These are phyloP conservation scores for Seriola aureovittata DNA, from an alignment of 2,113 vertebrate genomes.

Conservation along the genomic window DNA sequence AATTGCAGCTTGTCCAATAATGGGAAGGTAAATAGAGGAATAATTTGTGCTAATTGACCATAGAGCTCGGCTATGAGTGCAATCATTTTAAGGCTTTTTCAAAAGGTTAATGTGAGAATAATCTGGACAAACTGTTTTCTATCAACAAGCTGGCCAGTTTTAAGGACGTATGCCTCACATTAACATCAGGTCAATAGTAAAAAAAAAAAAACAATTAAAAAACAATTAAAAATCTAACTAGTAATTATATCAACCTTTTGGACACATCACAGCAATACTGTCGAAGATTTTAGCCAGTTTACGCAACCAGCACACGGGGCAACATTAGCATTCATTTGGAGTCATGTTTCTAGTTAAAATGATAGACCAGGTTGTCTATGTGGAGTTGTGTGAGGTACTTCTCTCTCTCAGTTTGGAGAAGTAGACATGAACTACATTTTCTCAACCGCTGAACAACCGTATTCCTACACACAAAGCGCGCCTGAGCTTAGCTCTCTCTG, in stretches of 20 bases:
- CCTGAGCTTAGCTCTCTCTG: too few relatives aligned
- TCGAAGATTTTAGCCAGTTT: neutral
- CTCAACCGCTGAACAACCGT: too few relatives aligned
- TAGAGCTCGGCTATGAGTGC: slow-evolving; percentile 11
- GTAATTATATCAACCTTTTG: slow-evolving; percentile 12
- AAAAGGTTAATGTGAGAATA: slow-evolving; percentile 57
- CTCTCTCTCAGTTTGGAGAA: too few relatives aligned
- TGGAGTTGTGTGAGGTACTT: too few relatives aligned
- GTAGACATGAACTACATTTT: too few relatives aligned
- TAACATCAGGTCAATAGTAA: slow-evolving; percentile 8
- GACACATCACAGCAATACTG: neutral
- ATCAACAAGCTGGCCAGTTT: slow-evolving; percentile 28
- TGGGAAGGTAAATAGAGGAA: slow-evolving; percentile 19
- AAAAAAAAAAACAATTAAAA: neutral
- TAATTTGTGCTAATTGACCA: slow-evolving; percentile 36
- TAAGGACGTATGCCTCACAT: slow-evolving; percentile 14
- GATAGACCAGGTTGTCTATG: too few relatives aligned
- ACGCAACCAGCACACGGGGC: neutral
- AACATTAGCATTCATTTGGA: neutral
- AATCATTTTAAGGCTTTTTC: slow-evolving; percentile 47
- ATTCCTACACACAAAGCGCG: too few relatives aligned
- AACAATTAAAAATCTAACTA: slow-evolving; percentile 30
- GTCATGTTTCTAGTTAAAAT: neutral
- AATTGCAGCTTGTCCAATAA: slow-evolving; percentile 14
- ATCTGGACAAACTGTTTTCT: slow-evolving; percentile 37